Base-by-base conservation (phyloP, 2,113 vertebrate species). In the Hydrochoerus hydrochaeris region DNA sequence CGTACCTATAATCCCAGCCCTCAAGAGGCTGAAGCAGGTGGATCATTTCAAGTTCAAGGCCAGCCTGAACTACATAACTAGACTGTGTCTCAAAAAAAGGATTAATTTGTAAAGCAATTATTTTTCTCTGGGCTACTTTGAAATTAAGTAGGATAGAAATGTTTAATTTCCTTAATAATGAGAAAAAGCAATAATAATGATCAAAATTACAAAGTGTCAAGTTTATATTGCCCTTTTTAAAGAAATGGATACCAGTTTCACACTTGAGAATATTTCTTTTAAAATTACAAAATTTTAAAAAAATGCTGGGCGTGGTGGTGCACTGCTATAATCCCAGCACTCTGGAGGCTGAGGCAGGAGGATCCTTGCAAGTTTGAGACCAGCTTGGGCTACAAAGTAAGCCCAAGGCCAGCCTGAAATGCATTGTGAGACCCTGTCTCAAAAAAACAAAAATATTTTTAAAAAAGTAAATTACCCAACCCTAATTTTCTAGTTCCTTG, bases 211-310 rank as follows among this genome's bases (percentile, higher is more conserved):
- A 75, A 90, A 93, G 67, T 92, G 41, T n/a, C 58, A 32, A 14
- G 41, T 78, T 95, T 90, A 52, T 44, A 35, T 80, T 80, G 77
- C 14, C 26, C 5, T 85, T 54, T 35, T 84, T 41, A 52, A 89
- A 91, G 58, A 90, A 85, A 24, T 86, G 30, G 60, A 73, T 5
- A 91, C 7, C n/a, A 20, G 9, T 96, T 96, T 93, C 87, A 81
- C 44, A 17, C 94, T 97, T 80, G 94, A 92, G 19, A 78, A 91
- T 81, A 14, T 84, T 90, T 62, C 8, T 44, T 95, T 96, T 92
- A 90, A 85, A 92, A 92, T 86, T 88, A 52, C 2, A 91, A 60
- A 14, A 75, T 82, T 87, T 8, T 8, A 11, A 11, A 52, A 52
- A 52, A 52, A 52, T 52, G 49, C 49, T 52, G 49, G 49, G 8